Evolutionary conservation across 2,797 vertebrate species (phyloP).

Genomic region (Diplodus puntazzo): DNA sequence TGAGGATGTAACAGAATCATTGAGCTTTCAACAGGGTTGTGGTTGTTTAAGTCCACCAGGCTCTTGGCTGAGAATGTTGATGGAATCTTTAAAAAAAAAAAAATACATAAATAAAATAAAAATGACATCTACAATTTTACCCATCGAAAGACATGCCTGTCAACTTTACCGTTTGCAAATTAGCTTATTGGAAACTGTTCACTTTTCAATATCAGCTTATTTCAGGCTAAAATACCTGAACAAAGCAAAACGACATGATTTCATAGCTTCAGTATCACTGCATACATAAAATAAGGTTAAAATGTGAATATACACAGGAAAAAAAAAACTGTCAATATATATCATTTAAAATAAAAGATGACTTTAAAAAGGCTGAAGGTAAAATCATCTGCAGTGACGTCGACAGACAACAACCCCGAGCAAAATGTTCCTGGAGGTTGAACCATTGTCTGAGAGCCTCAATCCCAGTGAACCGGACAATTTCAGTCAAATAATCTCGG

Average conservation of each 20-base stretch:
- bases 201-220: not conserved
- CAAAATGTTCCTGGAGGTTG: constrained; percentile 8
- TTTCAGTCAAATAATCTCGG: not conserved
- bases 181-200: not conserved
- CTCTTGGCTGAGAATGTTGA: not conserved
- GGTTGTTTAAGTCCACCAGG: not conserved
- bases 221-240: not conserved
- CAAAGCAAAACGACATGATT: not conserved
- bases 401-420: constrained; percentile 15
- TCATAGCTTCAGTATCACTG: constrained; percentile 1
- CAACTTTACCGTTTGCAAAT: not conserved
- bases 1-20: not conserved
- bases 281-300: constrained; percentile 18
- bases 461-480: constrained; percentile 3
- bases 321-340: not conserved
- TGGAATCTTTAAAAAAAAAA: constrained; percentile 11
- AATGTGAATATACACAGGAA: not conserved
- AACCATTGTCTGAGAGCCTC: constrained; percentile 14
- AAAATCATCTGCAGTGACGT: not conserved
- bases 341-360: not conserved
- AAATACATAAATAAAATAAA: too few relatives aligned
- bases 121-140: not conserved
- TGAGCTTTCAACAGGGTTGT: not conserved
- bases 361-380: constrained; percentile 3
- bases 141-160: not conserved